Percentiles rank a stretch among this genome's conserved stretches.
Conservation (phyloP, 2,797 vertebrate species). For the Sebastes oblongus region DNA sequence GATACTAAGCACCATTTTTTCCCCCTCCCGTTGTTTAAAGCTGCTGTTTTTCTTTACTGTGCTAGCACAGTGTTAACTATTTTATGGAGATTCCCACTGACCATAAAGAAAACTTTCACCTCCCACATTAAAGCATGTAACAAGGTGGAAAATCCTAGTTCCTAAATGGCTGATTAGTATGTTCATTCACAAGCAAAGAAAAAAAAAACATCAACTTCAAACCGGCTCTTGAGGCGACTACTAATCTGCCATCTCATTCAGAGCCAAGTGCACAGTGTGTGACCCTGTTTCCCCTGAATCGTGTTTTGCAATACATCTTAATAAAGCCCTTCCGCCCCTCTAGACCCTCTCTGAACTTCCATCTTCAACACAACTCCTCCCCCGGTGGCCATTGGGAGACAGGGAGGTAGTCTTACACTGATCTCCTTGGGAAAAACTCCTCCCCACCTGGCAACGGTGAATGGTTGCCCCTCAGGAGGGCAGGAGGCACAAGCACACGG, state of each 20-base stretch:
- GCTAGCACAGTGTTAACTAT: background rate
- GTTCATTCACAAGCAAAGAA: constrained; percentile 20
- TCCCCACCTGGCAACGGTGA: constrained; percentile 66
- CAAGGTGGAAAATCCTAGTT: constrained; percentile 29
- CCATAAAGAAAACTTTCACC: constrained; percentile 2
- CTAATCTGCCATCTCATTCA: constrained; percentile 57
- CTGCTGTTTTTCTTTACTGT: constrained; percentile 4
- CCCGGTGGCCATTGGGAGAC: constrained; percentile 21
- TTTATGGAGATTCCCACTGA: background rate
- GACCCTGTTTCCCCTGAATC: constrained; percentile 37
- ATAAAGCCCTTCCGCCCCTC: constrained; percentile 51
- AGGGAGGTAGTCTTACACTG: constrained; percentile 21
- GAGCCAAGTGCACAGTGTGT: constrained; percentile 35
- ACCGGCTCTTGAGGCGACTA: constrained; percentile 15
- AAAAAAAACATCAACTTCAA: constrained; percentile 3
- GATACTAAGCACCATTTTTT: too few relatives aligned
- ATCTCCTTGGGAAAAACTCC: constrained; percentile 70
- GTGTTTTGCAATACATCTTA: constrained; percentile 54
- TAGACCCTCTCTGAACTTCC: constrained; percentile 40
- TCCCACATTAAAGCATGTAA: constrained; percentile 19
- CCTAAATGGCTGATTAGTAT: constrained; percentile 48
- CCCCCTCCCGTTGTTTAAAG: too few relatives aligned
- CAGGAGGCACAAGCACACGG: constrained; percentile 44
- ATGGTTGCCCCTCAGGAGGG: constrained; percentile 58
- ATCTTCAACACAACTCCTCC: constrained; percentile 44